Conservation (phyloP, 2,797 vertebrate genomes). For the Halcyon badia region DNA sequence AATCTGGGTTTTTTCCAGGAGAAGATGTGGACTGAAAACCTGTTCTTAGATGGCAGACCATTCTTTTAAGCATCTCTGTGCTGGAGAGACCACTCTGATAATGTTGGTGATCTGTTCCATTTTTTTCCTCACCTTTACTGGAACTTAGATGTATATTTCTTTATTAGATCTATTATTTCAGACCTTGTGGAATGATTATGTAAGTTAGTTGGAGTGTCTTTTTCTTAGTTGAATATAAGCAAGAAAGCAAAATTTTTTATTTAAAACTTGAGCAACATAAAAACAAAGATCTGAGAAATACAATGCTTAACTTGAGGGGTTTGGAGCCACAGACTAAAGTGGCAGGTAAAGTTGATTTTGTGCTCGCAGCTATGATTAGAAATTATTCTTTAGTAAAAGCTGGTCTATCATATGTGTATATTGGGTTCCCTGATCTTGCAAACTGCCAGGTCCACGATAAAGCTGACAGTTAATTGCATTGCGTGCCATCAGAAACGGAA, state of each 20-base stretch:
- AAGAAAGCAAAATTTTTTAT: background rate
- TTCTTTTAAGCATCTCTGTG: background rate
- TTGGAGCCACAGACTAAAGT: background rate
- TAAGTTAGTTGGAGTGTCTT: background rate
- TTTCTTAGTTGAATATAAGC: background rate
- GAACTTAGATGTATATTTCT: background rate
- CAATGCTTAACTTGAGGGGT: background rate
- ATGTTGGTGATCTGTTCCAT: background rate
- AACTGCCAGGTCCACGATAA: background rate
- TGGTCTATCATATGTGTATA: background rate
- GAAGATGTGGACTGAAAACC: background rate
- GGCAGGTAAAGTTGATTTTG: background rate
- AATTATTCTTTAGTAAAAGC: background rate
- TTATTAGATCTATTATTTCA: background rate
- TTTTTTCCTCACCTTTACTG: background rate
- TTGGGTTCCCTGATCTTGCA: background rate
- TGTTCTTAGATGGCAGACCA: fast-evolving
- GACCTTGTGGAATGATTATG: background rate
- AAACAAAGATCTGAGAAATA: background rate
- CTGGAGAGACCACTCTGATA: background rate
- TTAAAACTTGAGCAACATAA: background rate
- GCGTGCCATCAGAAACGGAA: background rate
- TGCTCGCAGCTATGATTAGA: background rate
- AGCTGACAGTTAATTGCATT: background rate
- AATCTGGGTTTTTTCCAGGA: background rate